Evolutionary conservation across 2,888 invertebrate genomes (phyloP).

Genomic region (Heteromurus nitidus): DNA sequence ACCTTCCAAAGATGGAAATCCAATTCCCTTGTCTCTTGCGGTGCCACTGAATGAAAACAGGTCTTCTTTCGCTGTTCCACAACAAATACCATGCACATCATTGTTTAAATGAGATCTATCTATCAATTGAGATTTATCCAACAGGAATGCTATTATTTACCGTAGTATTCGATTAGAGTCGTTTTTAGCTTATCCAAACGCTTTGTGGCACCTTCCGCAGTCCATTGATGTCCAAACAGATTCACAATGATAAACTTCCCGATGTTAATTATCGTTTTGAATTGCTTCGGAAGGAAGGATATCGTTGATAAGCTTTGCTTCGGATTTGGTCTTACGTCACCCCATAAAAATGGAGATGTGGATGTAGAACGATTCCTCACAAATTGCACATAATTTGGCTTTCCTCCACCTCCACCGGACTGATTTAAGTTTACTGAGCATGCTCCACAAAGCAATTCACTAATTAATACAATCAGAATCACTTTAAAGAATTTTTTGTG

Average conservation of each 20-base stretch:
- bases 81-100: background rate
- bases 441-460: background rate
- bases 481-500: too few species aligned
- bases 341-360: too few species aligned
- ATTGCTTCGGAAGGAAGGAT: background rate
- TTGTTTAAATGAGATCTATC: background rate
- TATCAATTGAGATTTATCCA: background rate
- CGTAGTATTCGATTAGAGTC: background rate
- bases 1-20: conserved; percentile 88
- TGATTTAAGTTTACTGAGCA: background rate
- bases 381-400: background rate
- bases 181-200: conserved; percentile 9
- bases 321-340: too few species aligned
- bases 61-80: conserved; percentile 3
- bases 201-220: background rate
- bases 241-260: background rate
- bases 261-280: background rate
- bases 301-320: background rate
- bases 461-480: background rate
- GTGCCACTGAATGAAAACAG: background rate
- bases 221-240: background rate
- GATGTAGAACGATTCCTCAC: too few species aligned
- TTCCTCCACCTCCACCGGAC: background rate
- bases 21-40: conserved; percentile 75
- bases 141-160: background rate